phyloP scores from a whole-genome alignment of 2,113 vertebrate species.

The Callospermophilus lateralis region DNA sequence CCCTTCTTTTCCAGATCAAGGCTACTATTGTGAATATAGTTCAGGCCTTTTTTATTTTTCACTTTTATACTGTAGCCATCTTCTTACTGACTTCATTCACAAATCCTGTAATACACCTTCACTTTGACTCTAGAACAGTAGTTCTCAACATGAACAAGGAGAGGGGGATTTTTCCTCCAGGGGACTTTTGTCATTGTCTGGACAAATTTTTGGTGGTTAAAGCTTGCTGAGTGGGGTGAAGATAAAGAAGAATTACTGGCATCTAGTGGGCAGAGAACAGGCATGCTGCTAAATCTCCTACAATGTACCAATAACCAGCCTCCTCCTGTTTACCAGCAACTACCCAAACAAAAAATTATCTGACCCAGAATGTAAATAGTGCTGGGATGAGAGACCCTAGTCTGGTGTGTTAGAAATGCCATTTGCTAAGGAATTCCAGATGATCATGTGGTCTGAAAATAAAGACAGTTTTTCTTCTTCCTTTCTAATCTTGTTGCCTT shows the following conservation, averaged over 20 bases:
- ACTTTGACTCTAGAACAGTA: not conserved
- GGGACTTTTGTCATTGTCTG: not conserved
- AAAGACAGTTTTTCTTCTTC: not conserved
- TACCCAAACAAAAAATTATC: not conserved
- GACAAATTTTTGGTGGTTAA: not conserved
- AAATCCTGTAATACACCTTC: not conserved
- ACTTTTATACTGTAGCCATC: not conserved
- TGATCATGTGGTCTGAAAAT: not conserved
- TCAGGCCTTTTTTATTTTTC: not conserved
- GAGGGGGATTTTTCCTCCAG: not conserved
- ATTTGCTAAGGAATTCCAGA: slow-evolving; percentile 11
- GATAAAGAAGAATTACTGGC: not conserved
- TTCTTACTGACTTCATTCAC: not conserved
- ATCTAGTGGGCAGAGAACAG: not conserved
- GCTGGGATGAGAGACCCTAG: not conserved
- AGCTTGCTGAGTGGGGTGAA: not conserved
- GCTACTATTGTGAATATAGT: not conserved
- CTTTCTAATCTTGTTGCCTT: not conserved
- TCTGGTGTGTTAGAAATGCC: not conserved
- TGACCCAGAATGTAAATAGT: not conserved
- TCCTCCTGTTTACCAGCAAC: not conserved
- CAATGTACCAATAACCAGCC: not conserved
- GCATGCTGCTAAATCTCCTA: not conserved
- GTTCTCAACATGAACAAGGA: not conserved
- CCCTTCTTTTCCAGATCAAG: not conserved